Conservation (phyloP, 1,140 invertebrate species). For the Meteorus sp. region DNA sequence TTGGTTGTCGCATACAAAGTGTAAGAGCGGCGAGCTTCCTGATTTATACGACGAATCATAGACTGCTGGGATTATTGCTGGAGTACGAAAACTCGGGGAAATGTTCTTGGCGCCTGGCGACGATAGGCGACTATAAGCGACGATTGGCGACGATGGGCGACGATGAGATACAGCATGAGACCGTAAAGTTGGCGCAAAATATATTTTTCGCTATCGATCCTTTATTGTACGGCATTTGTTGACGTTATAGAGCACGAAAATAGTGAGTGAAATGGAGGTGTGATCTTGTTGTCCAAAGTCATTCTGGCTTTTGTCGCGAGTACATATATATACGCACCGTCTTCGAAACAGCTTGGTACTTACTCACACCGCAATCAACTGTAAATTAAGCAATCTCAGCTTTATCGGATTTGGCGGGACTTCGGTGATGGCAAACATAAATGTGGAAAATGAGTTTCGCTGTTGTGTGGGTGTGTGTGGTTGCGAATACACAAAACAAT, state of each 20-base stretch:
- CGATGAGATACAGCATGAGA: slow-evolving; percentile 12
- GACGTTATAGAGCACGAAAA: too few relatives aligned
- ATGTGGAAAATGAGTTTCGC: slow-evolving; percentile 14
- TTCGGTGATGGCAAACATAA: slow-evolving; percentile 16
- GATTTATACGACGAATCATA: slow-evolving; percentile 26
- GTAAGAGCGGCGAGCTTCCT: not conserved
- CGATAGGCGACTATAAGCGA: too few relatives aligned
- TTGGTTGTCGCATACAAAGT: slow-evolving; percentile 15
- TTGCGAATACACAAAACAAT: too few relatives aligned
- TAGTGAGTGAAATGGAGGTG: not conserved
- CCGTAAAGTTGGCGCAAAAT: slow-evolving; percentile 20
- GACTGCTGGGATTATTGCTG: slow-evolving; percentile 12
- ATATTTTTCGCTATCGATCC: slow-evolving; percentile 18
- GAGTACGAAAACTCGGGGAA: slow-evolving; percentile 14
- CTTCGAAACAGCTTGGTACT: slow-evolving; percentile 21
- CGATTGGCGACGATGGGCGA: slow-evolving; percentile 9
- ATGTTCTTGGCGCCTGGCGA: slow-evolving; percentile 16
- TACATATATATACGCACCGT: not conserved
- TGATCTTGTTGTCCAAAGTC: slow-evolving; percentile 10
- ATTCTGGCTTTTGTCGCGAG: slow-evolving; percentile 5
- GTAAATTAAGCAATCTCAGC: slow-evolving; percentile 31
- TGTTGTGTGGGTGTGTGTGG: too few relatives aligned
- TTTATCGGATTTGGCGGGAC: slow-evolving; percentile 25
- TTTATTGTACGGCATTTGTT: slow-evolving; percentile 1
- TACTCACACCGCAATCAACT: slow-evolving; percentile 29